Percentiles rank a stretch among this genome's conserved stretches.
Conservation (phyloP, 2,113 vertebrate species). For the Oncorhynchus gorbuscha region DNA sequence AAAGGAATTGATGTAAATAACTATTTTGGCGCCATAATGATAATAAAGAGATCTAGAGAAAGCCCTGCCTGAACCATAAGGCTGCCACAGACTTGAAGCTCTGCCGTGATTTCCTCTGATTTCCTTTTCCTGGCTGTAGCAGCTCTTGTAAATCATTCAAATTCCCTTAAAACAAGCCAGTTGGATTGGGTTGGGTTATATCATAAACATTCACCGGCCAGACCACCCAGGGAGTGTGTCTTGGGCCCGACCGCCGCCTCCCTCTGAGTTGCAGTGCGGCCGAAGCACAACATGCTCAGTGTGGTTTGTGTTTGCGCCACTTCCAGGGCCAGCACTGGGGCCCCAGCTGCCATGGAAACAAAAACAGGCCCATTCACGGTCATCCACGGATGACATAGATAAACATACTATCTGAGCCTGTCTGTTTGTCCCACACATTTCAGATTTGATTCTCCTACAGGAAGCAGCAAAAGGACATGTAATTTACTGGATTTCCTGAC, state of each 20-base stretch:
- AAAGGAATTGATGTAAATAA: constrained; percentile 33
- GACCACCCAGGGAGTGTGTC: constrained; percentile 77
- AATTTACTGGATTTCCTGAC: constrained; percentile 9
- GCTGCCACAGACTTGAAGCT: constrained; percentile 61
- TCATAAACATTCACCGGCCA: constrained; percentile 80
- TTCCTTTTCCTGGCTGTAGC: constrained; percentile 70
- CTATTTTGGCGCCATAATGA: background rate
- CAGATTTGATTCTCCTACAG: constrained; percentile 17
- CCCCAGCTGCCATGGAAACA: constrained; percentile 69
- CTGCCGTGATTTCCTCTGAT: constrained; percentile 70
- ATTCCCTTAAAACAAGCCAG: constrained; percentile 82
- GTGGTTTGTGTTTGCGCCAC: constrained; percentile 70
- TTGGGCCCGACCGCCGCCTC: constrained; percentile 20
- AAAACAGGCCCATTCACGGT: constrained; percentile 61
- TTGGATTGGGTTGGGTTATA: constrained; percentile 81
- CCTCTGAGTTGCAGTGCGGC: constrained; percentile 54
- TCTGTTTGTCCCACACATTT: background rate
- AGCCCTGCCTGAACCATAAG: constrained; percentile 10
- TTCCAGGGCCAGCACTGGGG: constrained; percentile 62
- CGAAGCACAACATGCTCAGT: constrained; percentile 59
- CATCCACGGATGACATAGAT: constrained; percentile 59
- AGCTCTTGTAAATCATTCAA: constrained; percentile 82
- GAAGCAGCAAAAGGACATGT: constrained; percentile 25
- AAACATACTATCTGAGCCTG: constrained; percentile 33
- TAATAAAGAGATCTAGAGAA: constrained; percentile 32